These are phyloP conservation scores for Nicator chloris DNA, from an alignment of 2,113 vertebrate species.

Conservation along the genomic window DNA sequence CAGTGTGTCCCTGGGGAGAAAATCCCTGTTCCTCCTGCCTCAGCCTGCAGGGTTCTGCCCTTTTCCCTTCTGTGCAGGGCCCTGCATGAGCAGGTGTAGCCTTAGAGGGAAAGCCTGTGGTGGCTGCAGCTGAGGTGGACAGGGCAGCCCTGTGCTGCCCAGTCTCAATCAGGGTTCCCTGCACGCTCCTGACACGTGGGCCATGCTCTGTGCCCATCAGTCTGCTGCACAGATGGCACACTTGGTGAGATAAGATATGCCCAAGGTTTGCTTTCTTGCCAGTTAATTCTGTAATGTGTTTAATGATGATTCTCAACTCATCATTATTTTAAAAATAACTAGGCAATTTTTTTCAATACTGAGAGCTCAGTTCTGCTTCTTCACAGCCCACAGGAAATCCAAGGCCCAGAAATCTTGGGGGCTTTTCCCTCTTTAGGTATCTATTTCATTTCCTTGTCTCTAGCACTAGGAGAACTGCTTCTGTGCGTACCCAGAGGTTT, in stretches of 20 bases:
- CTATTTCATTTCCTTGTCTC: background rate
- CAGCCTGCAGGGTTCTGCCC: background rate
- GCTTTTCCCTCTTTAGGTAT: background rate
- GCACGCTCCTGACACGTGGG: fast-evolving
- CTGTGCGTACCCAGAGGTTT: background rate
- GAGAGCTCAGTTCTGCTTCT: background rate
- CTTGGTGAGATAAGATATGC: background rate
- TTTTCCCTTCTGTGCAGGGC: background rate
- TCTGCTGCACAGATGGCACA: fast-evolving
- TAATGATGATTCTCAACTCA: background rate
- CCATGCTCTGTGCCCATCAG: fast-evolving
- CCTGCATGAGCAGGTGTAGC: background rate
- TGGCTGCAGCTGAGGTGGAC: background rate
- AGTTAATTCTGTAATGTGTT: background rate
- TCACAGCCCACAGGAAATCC: background rate
- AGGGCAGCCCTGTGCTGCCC: background rate
- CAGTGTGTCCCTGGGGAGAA: background rate
- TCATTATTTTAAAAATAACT: background rate
- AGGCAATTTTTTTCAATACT: background rate
- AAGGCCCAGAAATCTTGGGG: background rate
- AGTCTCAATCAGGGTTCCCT: fast-evolving
- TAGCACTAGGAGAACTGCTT: background rate
- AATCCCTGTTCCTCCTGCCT: background rate
- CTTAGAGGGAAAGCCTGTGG: background rate
- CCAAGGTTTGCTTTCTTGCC: background rate